These are phyloP conservation scores for Phrynosoma platyrhinos DNA, from an alignment of 2,113 vertebrate genomes.

Conservation along the genomic window DNA sequence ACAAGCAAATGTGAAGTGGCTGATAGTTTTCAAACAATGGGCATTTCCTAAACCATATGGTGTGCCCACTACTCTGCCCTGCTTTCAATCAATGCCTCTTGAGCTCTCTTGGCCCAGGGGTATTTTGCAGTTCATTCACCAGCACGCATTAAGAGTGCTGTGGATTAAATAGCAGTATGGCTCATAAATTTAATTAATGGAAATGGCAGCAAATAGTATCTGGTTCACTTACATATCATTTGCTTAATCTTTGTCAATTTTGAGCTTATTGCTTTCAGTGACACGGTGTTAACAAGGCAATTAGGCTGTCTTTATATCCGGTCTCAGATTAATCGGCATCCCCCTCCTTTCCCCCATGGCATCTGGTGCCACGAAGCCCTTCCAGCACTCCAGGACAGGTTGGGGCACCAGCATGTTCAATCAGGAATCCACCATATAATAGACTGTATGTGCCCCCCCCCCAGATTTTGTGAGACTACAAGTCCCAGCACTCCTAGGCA, in stretches of 20 bases:
- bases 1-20: neutral
- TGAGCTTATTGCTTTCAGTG: slow-evolving; percentile 25
- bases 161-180: slow-evolving; percentile 16
- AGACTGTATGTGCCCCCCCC: neutral
- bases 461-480: neutral
- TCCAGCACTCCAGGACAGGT: neutral
- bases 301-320: neutral
- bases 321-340: neutral
- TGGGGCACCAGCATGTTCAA: no score
- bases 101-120: neutral
- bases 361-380: no score
- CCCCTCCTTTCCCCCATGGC: no score
- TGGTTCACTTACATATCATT: slow-evolving; percentile 7
- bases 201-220: slow-evolving; percentile 26
- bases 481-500: neutral
- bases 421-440: neutral
- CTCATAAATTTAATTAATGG: slow-evolving; percentile 40
- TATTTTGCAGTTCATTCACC: neutral
- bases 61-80: no score
- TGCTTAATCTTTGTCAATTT: slow-evolving; percentile 40
- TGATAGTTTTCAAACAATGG: neutral
- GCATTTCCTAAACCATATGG: neutral
- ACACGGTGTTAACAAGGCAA: slow-evolving; percentile 29
- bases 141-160: neutral
- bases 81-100: neutral